These are phyloP conservation scores for Pocillopora grandis DNA, from an alignment of 92 coral and sea anemone genomes.

Conservation along the genomic window DNA sequence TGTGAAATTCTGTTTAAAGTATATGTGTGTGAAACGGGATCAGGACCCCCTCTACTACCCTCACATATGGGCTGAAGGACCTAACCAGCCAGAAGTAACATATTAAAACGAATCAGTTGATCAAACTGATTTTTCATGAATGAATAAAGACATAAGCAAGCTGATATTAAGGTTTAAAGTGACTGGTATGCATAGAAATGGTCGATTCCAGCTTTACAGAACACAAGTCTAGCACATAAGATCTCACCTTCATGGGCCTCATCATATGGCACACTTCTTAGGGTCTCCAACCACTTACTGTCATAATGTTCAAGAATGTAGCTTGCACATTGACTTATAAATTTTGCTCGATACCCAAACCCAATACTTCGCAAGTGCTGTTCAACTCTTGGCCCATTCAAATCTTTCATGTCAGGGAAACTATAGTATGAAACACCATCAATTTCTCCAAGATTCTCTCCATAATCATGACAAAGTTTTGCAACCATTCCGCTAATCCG, in stretches of 20 bases:
- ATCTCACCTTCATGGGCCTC: conserved; percentile 83
- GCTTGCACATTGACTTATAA: conserved; percentile 76
- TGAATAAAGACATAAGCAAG: not conserved
- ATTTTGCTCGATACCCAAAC: conserved; percentile 99
- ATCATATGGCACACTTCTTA: conserved; percentile 69
- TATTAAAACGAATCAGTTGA: not conserved
- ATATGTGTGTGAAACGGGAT: too few relatives aligned
- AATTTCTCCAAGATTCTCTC: conserved; percentile 63
- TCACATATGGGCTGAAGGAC: too few relatives aligned
- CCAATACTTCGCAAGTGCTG: conserved; percentile 72
- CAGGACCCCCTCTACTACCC: too few relatives aligned
- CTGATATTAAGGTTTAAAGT: not conserved
- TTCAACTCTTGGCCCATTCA: conserved; percentile 72
- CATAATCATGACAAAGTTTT: conserved; percentile 78
- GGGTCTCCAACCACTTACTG: conserved; percentile 73
- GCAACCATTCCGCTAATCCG: conserved; percentile 89
- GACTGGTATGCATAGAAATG: not conserved
- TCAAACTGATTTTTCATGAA: too few relatives aligned
- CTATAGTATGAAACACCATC: conserved; percentile 63
- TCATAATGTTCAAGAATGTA: conserved; percentile 55
- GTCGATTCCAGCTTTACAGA: too few relatives aligned
- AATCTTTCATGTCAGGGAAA: conserved; percentile 69
- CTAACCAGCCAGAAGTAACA: too few relatives aligned
- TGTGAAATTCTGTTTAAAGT: too few relatives aligned
- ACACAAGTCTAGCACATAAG: too few relatives aligned